phyloP scores from a whole-genome alignment of 2,797 vertebrate genomes.

The Tolypeutes matacus region DNA sequence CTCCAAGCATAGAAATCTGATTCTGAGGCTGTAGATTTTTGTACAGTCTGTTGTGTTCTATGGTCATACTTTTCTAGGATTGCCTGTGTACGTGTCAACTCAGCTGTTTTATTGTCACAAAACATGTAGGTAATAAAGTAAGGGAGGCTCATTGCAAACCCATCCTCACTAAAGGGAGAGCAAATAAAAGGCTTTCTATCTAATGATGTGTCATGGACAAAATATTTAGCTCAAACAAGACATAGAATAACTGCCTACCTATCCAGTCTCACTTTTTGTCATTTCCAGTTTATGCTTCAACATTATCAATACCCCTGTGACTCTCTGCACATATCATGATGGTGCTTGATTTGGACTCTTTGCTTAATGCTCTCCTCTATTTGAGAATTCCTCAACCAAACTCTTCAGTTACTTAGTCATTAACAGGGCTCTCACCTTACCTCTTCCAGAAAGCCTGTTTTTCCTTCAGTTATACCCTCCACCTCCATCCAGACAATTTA shows the following conservation, averaged over 20 bases:
- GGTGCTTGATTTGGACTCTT: neutral
- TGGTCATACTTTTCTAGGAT: neutral
- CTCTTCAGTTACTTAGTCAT: neutral
- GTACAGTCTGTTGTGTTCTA: neutral
- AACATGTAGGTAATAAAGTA: neutral
- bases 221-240: neutral
- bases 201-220: neutral
- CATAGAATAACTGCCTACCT: neutral
- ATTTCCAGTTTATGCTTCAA: constrained; percentile 7
- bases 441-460: neutral
- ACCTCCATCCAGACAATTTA: neutral
- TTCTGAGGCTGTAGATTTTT: constrained; percentile 1
- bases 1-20: neutral
- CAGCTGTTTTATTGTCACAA: constrained; percentile 10
- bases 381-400: neutral
- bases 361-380: neutral
- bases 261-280: neutral
- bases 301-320: neutral
- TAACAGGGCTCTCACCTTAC: neutral
- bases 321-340: neutral
- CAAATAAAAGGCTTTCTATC: neutral
- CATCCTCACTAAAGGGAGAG: neutral
- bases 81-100: neutral
- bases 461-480: neutral
- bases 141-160: neutral